Evolutionary conservation across 2,888 invertebrate genomes (phyloP), one percentile per base, ranked within the genome.

Genomic region (Thereva unica): DNA sequence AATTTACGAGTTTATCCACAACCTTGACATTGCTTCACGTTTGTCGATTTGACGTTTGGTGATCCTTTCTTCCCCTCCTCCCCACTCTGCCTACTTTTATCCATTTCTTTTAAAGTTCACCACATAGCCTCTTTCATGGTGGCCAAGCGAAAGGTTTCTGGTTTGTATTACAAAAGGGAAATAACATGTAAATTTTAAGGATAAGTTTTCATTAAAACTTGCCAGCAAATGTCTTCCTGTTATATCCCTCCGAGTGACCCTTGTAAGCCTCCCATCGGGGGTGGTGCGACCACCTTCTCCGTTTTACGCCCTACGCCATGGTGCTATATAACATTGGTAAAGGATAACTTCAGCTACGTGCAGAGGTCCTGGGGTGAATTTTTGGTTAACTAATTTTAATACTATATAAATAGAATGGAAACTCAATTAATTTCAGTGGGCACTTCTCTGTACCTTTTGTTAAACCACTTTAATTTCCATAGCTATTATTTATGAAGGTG

Each of bases 331-430:
- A 23, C 23, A 23, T 23, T 23, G 23, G 23, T 23, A 23, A 23
- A 23, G 23, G 23, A 23, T 23, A 23, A 23, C 23, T 23, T 23
- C 2, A 23, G 23, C 23, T 23, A 23, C 23, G 23, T 23, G 23
- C 23, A 23, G 23, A 23, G 23, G 23, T 23, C 23, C 23, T 23
- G 23, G 23, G 23, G 23, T 23, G 23, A 23, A 23, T 23, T 56
- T 56, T 44, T 10, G 44, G 42, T 42, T 56, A 56, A 44, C 56
- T 56, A 56, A 56, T 56, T 56, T 56, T 34, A 56, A 38, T 56
- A 34, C 35, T 44, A 56, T 23, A 34, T 23, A 23, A 38, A 38
- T 23, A 34, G 44, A 44, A 42, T 38, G 56, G 23, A 41, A 55
- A 40, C 38, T 55, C 55, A 40, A 55, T 55, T 55, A 55, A 55